These are phyloP conservation scores for Rotaria macrura DNA, from an alignment of 2,888 invertebrate species.

Conservation along the genomic window DNA sequence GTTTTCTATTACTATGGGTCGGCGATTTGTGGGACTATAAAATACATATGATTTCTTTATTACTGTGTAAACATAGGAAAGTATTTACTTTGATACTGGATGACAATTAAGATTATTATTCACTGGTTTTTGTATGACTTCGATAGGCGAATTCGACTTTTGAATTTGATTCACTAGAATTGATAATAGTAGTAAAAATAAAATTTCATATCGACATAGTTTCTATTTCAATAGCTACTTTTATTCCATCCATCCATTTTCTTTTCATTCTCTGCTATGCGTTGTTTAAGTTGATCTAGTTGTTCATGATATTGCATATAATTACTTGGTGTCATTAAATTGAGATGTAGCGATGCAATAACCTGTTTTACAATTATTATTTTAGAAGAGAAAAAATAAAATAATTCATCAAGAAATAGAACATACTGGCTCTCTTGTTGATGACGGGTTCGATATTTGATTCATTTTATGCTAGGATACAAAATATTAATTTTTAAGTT, in stretches of 20 bases:
- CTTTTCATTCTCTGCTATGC: background rate
- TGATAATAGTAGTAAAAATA: background rate
- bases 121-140: background rate
- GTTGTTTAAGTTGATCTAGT: background rate
- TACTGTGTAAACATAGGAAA: background rate
- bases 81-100: background rate
- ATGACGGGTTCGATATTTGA: background rate
- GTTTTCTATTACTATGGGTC: background rate
- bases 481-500: too few relatives aligned
- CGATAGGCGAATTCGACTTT: background rate
- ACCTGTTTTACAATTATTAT: background rate
- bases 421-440: background rate
- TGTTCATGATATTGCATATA: background rate
- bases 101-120: background rate
- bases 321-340: background rate
- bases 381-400: background rate
- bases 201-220: background rate
- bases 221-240: background rate
- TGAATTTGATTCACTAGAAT: background rate
- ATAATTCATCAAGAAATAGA: background rate
- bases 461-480: background rate
- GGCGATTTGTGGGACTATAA: background rate
- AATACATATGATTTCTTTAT: background rate
- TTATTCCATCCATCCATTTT: background rate
- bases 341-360: background rate